Conservation (phyloP, 1,140 invertebrate genomes). For the Papilio dardanus region DNA sequence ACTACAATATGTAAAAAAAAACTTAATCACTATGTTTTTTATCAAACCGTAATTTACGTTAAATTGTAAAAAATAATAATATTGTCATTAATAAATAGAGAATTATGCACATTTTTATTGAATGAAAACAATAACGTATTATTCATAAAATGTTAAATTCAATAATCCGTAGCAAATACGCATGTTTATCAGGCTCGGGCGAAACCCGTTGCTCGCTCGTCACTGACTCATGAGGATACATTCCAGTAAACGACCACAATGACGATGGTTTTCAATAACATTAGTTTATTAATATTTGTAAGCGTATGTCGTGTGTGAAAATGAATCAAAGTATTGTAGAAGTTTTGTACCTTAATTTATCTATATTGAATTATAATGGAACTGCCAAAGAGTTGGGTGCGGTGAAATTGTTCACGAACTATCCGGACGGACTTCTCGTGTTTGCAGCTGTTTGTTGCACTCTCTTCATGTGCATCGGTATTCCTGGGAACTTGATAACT, state of each 20-base stretch:
- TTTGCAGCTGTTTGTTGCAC: conserved; percentile 88
- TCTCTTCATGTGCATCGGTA: conserved; percentile 90
- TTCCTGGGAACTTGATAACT: conserved; percentile 91
- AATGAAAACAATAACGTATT: background rate
- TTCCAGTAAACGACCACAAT: conserved; percentile 36
- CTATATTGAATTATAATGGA: conserved; percentile 44
- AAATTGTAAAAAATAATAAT: background rate
- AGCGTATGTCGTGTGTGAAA: conserved; percentile 22
- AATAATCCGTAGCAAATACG: conserved; percentile 3
- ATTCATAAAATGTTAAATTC: conserved; percentile 13
- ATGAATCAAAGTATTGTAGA: conserved; percentile 27
- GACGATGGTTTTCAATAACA: conserved; percentile 35
- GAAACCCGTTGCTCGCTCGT: conserved; percentile 12
- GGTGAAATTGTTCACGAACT: conserved; percentile 86
- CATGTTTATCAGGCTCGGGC: conserved; percentile 12
- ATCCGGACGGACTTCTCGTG: conserved; percentile 85
- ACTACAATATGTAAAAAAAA: background rate
- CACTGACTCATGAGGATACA: conserved; percentile 34
- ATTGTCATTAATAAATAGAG: background rate
- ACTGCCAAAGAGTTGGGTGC: conserved; percentile 58
- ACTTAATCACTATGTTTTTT: background rate
- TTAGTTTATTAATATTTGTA: conserved; percentile 16
- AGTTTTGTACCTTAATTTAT: conserved; percentile 15
- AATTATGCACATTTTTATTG: background rate
- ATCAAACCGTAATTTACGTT: background rate